Base-by-base conservation (phyloP, 2,113 vertebrate species). In the Progne subis region DNA sequence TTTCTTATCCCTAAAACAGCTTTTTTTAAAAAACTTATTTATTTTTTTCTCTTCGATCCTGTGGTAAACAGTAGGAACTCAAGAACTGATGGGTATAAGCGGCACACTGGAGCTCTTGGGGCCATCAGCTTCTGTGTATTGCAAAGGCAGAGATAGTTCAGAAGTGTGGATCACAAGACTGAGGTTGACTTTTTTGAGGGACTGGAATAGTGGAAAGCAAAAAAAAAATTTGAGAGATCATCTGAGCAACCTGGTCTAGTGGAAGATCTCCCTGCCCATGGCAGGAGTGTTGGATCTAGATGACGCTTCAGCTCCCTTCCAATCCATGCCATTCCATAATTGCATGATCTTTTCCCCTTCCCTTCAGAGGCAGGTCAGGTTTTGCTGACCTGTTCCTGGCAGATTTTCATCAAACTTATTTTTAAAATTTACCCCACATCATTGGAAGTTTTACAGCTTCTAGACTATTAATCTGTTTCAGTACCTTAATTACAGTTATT, bases 61-160 rank as follows among this genome's bases (percentile, higher is more conserved):
- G 12, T 21, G 4, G 16, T 69, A 71, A 75, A 28, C 20, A 67
- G 28, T 37, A 67, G 44, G 43, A 84, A 25, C 52, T 67, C 3
- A 2, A 53, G 20, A 34, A 49, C 71, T 55, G 34, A 6, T n/a
- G 46, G 37, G 6, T 88, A 9, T 25, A 29, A 55, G 3, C 11
- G 21, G 4, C 37, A 23, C 7, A 11, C 5, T 41, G 39, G 37
- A 53, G 25, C 23, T 84, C 8, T 37, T 1, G 1, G 32, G 43
- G 13, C 25, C 32, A 10, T 76, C 20, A n/a, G 6, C 12, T 43
- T 74, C 31, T 52, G 0, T 0, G 0, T 8, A 1, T n/a, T 55
- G 21, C 3, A 5, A 64, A 53, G 57, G 53, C 47, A 41, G 1
- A 1, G 21, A 10, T n/a, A 28, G 24, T 68, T 90, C 25, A 46